Evolutionary conservation across 30 jellyfish, hydroid and myxozoan genomes (phyloP).

Genomic region (Mastigias papua): DNA sequence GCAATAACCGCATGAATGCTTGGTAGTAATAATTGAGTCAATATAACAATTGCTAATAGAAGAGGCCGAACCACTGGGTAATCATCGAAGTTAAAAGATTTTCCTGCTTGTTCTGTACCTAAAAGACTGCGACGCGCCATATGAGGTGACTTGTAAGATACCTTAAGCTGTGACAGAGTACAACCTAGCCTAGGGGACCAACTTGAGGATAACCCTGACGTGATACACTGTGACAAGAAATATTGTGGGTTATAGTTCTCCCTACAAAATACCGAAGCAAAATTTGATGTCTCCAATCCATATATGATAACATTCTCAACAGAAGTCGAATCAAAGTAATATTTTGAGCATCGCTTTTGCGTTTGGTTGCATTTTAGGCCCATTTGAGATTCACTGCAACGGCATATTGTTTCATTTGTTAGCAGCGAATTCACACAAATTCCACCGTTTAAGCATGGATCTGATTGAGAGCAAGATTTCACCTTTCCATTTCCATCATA

Average conservation of each 20-base stretch:
- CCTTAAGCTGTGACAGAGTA: background rate
- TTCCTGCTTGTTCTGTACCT: background rate
- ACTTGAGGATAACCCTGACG: background rate
- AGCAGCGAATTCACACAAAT: slow-evolving; percentile 12
- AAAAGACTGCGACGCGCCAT: background rate
- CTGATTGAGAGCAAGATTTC: slow-evolving; percentile 6
- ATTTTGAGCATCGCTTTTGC: background rate
- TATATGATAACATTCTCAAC: background rate
- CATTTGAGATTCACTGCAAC: slow-evolving; percentile 1
- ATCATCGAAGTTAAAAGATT: slow-evolving; percentile 24
- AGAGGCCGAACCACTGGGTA: background rate
- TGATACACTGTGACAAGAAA: slow-evolving; percentile 43
- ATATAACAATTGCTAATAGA: background rate
- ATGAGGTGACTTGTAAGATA: background rate
- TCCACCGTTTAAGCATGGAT: slow-evolving; percentile 43
- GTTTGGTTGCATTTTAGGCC: background rate
- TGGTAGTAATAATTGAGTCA: slow-evolving; percentile 34
- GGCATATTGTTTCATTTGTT: slow-evolving; percentile 40
- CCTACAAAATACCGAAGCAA: slow-evolving; percentile 60
- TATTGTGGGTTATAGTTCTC: slow-evolving; percentile 33
- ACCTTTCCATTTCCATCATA: background rate
- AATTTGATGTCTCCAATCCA: slow-evolving; percentile 8
- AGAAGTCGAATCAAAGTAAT: background rate
- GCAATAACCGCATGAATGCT: slow-evolving; percentile 5
- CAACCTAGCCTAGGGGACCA: background rate